Evolutionary conservation across 1,140 invertebrate species (phyloP), one percentile per base, ranked within the genome.

Genomic region (Drosophila orosa): DNA sequence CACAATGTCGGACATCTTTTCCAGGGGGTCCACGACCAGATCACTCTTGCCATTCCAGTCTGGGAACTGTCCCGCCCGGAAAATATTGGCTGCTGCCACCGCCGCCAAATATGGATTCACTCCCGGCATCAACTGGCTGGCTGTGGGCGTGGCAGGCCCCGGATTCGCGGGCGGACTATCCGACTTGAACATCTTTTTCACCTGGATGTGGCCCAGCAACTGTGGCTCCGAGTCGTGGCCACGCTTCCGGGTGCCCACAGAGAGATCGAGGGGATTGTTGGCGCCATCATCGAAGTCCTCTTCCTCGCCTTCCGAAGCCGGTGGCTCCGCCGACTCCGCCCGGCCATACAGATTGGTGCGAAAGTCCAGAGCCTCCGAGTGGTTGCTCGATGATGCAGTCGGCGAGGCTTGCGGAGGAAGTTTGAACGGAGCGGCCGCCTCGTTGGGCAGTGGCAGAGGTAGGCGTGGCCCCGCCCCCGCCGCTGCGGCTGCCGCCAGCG

Each of bases 1-100:
- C 1, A 91, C 90, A 33, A 98, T 93, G 81, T 98, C 97, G 71
- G 96, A 97, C 97, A 98, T 98, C 87, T 98, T 97, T 85, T 98
- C 97, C 19, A 98, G 91, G 0, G 96, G 96, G 91, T 97, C 97
- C 75, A 95, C 95, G 0, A 95, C 93, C 17, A 96, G 93, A 84
- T 97, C 96, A 71, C 95, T 92, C 92, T 96, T 97, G 33, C 96
- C 96, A 87, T 97, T 97, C 96, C 96, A 97, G 27, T 96, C 93
- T 15, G 90, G 90, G 44, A 92, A 90, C 4, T 93, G 93, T 27
- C 95, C 95, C 75, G 96, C 95, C 1, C 96, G 95, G 24, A 96
- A 96, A 2, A 96, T 92, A 91, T 95, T 95, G 65, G 95, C 94
- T 4, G 95, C 95, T 19, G 95, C 95, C 9, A 96, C 95, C 12